phyloP scores from a whole-genome alignment of 1,140 invertebrate species.

The Helicoverpa zea region DNA sequence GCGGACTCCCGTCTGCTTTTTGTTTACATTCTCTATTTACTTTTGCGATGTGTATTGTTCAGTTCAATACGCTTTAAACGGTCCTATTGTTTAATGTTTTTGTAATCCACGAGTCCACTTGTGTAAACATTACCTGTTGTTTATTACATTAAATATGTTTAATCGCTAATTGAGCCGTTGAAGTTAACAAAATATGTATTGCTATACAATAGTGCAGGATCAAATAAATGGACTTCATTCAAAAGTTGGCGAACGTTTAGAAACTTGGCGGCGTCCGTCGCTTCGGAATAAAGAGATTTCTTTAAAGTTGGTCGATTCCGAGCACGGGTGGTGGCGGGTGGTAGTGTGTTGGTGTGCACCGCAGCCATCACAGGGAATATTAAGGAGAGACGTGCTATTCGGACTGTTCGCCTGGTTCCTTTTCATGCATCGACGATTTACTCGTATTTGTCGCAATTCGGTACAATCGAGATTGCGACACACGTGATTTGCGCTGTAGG shows the following conservation, averaged over 20 bases:
- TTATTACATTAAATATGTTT: slow-evolving; percentile 16
- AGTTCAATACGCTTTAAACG: not conserved
- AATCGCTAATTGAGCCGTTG: not conserved
- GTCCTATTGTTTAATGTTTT: slow-evolving; percentile 37
- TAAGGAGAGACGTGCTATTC: slow-evolving; percentile 48
- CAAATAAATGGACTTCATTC: not conserved
- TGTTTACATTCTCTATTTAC: slow-evolving; percentile 29
- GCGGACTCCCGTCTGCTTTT: not conserved
- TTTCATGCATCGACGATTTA: slow-evolving; percentile 40
- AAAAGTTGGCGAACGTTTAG: slow-evolving; percentile 42
- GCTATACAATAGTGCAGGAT: not conserved
- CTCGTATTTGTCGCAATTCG: slow-evolving; percentile 19
- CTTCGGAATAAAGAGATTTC: slow-evolving; percentile 62
- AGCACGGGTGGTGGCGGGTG: slow-evolving; percentile 13
- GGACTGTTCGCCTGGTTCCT: slow-evolving; percentile 23
- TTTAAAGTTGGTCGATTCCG: slow-evolving; percentile 55
- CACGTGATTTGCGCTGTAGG: slow-evolving; percentile 38
- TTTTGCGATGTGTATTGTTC: slow-evolving; percentile 29
- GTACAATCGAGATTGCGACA: slow-evolving; percentile 37
- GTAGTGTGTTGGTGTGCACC: slow-evolving; percentile 14
- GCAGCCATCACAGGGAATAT: slow-evolving; percentile 37
- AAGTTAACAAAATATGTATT: slow-evolving; percentile 3
- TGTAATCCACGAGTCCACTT: slow-evolving; percentile 1
- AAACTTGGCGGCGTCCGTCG: slow-evolving; percentile 27
- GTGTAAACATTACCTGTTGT: slow-evolving; percentile 18